Conservation (phyloP, 1,140 invertebrate species). For the Globodera rostochiensis region DNA sequence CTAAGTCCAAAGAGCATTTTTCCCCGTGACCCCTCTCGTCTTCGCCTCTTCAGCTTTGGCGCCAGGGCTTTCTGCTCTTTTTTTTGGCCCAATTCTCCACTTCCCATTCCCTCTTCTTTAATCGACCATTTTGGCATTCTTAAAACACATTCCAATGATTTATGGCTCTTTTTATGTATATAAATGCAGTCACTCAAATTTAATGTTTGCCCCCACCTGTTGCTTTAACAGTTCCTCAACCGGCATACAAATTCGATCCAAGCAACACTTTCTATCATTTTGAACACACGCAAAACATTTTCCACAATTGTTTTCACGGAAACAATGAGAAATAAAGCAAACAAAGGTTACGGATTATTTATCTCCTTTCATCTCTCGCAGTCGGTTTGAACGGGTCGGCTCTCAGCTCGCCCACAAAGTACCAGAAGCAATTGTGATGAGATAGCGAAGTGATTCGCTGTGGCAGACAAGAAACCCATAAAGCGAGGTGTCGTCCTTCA, state of each 20-base stretch:
- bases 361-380: too few relatives aligned
- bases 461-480: background rate
- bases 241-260: slow-evolving; percentile 29
- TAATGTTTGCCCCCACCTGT: background rate
- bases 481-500: background rate
- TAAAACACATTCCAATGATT: slow-evolving; percentile 9
- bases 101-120: background rate
- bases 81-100: background rate
- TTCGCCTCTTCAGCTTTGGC: background rate
- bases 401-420: background rate
- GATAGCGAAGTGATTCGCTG: background rate
- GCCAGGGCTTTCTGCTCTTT: slow-evolving; percentile 11
- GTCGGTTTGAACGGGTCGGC: background rate
- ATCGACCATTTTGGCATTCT: background rate
- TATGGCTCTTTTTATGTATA: background rate
- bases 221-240: slow-evolving; percentile 18
- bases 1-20: background rate
- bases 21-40: background rate
- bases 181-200: background rate
- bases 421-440: background rate
- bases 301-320: slow-evolving; percentile 23
- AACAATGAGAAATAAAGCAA: background rate
- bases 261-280: slow-evolving; percentile 8
- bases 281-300: slow-evolving; percentile 21
- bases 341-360: too few relatives aligned